Conservation (phyloP, 2,113 vertebrate species). For the Rhinoderma darwinii region DNA sequence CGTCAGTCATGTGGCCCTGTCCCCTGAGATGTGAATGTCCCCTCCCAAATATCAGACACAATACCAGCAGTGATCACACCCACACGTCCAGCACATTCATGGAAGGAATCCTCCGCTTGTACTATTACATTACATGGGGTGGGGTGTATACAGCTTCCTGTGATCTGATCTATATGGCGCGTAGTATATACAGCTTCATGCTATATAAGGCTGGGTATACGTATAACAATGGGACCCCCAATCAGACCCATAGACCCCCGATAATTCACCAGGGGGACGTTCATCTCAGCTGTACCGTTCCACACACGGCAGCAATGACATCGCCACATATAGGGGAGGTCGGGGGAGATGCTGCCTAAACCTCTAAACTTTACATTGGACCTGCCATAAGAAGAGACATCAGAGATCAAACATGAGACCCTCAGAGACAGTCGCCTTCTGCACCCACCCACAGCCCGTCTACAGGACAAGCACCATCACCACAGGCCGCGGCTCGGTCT, state of each 20-base stretch:
- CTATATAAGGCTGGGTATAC: not conserved
- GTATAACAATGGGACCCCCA: not conserved
- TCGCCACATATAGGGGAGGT: too few species aligned
- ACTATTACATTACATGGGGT: constrained; percentile 28
- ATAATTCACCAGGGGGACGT: too few species aligned
- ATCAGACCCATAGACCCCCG: too few species aligned
- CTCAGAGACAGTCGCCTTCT: too few species aligned
- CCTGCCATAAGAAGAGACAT: too few species aligned
- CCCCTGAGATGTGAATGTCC: not conserved
- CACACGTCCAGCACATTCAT: not conserved
- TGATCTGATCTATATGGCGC: not conserved
- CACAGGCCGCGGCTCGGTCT: not conserved
- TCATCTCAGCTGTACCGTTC: too few species aligned
- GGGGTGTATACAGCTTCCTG: constrained; percentile 5
- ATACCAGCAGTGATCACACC: not conserved
- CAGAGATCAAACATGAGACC: too few species aligned
- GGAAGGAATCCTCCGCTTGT: not conserved
- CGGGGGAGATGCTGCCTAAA: too few species aligned
- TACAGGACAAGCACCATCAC: too few species aligned
- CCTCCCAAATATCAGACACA: constrained; percentile 1
- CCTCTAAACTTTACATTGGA: too few species aligned
- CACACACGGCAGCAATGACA: too few species aligned
- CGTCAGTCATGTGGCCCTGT: not conserved
- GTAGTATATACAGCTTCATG: not conserved
- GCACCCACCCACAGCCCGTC: not conserved